These are phyloP conservation scores for Potamilus streckersoni DNA, from an alignment of 1,140 invertebrate species.

Conservation along the genomic window DNA sequence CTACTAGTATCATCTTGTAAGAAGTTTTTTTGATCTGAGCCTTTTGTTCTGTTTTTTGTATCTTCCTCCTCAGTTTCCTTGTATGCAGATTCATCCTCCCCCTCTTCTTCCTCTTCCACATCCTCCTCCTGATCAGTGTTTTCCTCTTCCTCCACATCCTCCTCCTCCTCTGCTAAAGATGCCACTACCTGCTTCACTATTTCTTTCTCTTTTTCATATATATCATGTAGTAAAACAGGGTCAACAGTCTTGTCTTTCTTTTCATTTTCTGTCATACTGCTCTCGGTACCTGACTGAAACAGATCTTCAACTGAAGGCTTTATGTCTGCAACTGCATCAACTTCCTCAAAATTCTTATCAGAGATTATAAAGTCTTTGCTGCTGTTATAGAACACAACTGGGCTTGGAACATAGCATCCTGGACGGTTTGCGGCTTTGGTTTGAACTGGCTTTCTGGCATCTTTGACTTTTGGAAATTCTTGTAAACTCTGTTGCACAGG, in stretches of 20 bases:
- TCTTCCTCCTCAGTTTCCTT: constrained; percentile 4
- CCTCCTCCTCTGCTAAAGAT: neutral
- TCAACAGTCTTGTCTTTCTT: neutral
- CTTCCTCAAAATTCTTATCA: too few species aligned
- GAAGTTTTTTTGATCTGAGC: neutral
- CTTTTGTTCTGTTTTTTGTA: constrained; percentile 1
- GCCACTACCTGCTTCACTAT: neutral
- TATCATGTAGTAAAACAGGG: neutral
- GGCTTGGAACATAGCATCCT: too few species aligned
- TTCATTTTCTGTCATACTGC: neutral
- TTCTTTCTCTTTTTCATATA: neutral
- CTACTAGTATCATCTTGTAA: neutral
- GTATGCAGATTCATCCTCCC: constrained; percentile 10
- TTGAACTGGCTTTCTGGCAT: too few species aligned
- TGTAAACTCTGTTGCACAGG: too few species aligned
- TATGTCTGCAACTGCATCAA: too few species aligned
- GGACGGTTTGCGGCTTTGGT: too few species aligned
- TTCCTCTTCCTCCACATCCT: too few species aligned
- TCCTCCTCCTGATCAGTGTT: neutral
- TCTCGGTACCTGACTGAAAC: neutral
- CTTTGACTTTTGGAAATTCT: too few species aligned
- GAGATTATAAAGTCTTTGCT: too few species aligned
- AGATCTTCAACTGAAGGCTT: neutral
- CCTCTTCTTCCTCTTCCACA: constrained; percentile 13
- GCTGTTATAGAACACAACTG: too few species aligned